Evolutionary conservation across 2,888 invertebrate genomes (phyloP), one percentile per base, ranked within the genome.

Genomic region (Tenthredo amoena): DNA sequence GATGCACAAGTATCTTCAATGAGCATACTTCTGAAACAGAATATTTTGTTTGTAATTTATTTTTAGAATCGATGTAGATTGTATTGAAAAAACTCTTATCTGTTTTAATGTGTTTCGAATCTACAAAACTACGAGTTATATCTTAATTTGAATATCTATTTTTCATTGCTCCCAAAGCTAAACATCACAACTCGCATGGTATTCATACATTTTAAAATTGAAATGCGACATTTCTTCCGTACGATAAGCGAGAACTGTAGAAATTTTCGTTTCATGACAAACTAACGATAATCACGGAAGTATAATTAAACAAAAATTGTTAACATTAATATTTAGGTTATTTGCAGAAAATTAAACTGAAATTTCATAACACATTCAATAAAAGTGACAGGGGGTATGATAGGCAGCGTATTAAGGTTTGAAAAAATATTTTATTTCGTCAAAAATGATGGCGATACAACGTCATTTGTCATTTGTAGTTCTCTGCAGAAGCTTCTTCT

Each of bases 381-480:
- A 31, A 31, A 2, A n/a, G 31, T 50, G 15, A 77, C 55, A n/a
- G 55, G 18, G 55, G 77, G 43, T 74, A 43, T 43, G 5, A 55
- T 77, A 77, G 50, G 43, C 72, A 3, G 50, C 3, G 34, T 55
- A 77, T 31, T 34, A 50, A 55, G 15, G 26, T 47, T 50, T 55
- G 0, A 55, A 50, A 55, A 77, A 50, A n/a, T 77, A 55, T 55
- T 77, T 47, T 55, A 77, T 77, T 77, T 55, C 18, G 55, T 15
- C 6, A 31, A 31, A 50, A 77, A 37, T 34, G 55, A 18, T 55
- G 77, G 31, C 31, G 31, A 55, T 77, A 77, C 77, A 77, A 77
- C 31, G 31, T 77, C 31, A n/a, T 50, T 50, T 9, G 47, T 31
- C 12, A 77, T 77, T 55, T 9, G 55, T 77, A 77, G 55, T n/a